Evolutionary conservation across 2,888 invertebrate genomes (phyloP), one percentile per base, ranked within the genome.

Genomic region (Corythucha ciliata): DNA sequence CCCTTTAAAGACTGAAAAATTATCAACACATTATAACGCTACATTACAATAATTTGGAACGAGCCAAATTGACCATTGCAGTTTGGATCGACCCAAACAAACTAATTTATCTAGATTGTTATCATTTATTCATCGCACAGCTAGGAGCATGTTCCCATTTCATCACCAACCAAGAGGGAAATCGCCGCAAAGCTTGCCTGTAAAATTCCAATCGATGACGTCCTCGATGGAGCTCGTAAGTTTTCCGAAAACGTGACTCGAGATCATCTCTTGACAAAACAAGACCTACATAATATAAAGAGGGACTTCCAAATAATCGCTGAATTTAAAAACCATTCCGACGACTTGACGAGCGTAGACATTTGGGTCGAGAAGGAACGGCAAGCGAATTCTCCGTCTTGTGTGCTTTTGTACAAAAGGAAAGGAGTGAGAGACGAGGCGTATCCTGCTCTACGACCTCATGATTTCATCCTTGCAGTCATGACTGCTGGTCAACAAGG

Each of bases 401-500:
- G 34, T 14, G 46, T 46, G 2, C 21, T 46, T 3, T 24, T 46
- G 21, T 46, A 4, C 36, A 46, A 46, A 34, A 33, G 34, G 7
- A 33, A 34, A 24, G 46, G 46, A 3, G n/a, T n/a, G n/a, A n/a
- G n/a, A n/a, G 58, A 53, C 4, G 14, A 27, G 4, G 20, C 8
- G 18, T 29, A 29, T 27, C 44, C 44, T 20, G 16, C 44, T 7
- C 29, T 29, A 20, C 22, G 26, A 4, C 10, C 29, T 24, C 22
- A 40, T 6, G 62, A 62, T 54, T 62, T 62, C 42, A 37, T 63
- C 29, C 54, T 65, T 8, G 57, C 58, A 12, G 60, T 62, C 6
- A 62, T 63, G 61, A 61, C 60, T 33, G 46, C 54, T 39, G 57
- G 52, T 10, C 63, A 63, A 49, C 27, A 48, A 14, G 48, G 55